Percentiles rank a stretch among this genome's conserved stretches.
These are phyloP conservation scores for Noctua pronuba DNA, from an alignment of 2,888 invertebrate genomes.

Conservation along the genomic window DNA sequence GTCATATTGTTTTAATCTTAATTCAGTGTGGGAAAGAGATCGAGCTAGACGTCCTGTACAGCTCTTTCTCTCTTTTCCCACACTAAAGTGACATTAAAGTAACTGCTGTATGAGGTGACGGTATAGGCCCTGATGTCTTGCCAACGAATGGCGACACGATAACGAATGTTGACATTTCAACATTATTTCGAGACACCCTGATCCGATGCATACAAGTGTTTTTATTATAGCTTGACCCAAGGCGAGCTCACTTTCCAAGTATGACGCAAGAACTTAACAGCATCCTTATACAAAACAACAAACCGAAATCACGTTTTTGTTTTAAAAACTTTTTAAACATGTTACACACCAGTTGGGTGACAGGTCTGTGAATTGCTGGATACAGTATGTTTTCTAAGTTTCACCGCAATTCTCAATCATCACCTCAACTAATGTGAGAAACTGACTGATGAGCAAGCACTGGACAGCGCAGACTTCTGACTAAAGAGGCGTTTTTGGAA, in stretches of 20 bases:
- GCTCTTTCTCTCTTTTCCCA: background rate
- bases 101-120: background rate
- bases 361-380: background rate
- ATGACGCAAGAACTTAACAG: constrained; percentile 59
- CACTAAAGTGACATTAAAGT: background rate
- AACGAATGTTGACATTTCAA: constrained; percentile 32
- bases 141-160: background rate
- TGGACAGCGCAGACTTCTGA: background rate
- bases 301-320: constrained; percentile 7
- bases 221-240: constrained; percentile 74
- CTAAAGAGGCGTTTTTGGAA: background rate
- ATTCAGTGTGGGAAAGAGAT: background rate
- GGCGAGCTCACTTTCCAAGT: constrained; percentile 67
- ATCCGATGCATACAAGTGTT: constrained; percentile 55
- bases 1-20: background rate
- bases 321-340: constrained; percentile 8
- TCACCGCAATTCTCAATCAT: background rate
- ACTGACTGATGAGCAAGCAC: background rate
- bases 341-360: background rate
- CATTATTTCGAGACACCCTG: constrained; percentile 38
- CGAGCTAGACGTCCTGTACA: no score
- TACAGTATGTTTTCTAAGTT: background rate
- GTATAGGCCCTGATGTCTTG: background rate
- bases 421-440: background rate
- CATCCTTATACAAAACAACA: constrained; percentile 31